phyloP scores from a whole-genome alignment of 2,113 vertebrate genomes.

The Papio anubis region DNA sequence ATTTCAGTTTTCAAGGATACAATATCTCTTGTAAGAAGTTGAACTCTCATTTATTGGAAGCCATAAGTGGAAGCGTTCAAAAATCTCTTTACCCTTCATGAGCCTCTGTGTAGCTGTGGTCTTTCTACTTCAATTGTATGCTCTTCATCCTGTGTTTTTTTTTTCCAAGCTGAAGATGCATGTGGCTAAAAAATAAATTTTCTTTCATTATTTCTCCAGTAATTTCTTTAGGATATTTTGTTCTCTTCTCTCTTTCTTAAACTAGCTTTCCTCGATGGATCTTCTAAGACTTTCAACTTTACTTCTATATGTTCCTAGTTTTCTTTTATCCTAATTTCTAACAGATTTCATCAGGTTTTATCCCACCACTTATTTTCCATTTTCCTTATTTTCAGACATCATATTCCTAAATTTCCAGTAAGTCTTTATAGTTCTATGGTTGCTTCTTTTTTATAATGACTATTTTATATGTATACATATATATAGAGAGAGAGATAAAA shows the following conservation, averaged over 20 bases:
- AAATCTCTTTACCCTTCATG: not conserved
- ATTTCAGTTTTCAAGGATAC: not conserved
- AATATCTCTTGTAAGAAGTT: not conserved
- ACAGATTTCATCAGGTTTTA: not conserved
- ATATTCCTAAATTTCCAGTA: not conserved
- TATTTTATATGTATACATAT: too few relatives aligned
- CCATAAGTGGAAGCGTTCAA: not conserved
- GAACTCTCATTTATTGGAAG: not conserved
- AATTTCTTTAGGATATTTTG: not conserved
- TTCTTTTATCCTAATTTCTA: not conserved
- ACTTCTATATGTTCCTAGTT: not conserved
- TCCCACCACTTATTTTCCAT: not conserved
- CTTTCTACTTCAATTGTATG: not conserved
- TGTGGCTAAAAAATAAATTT: not conserved
- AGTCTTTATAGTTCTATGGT: not conserved
- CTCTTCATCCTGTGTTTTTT: not conserved
- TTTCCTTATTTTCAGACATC: not conserved
- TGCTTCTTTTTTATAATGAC: not conserved
- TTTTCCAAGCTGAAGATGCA: not conserved
- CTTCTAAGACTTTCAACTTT: not conserved
- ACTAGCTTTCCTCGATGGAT: not conserved
- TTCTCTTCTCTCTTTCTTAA: not conserved
- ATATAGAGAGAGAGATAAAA: not conserved
- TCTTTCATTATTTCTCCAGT: not conserved
- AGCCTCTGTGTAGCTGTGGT: not conserved